phyloP scores from a whole-genome alignment of 2,113 vertebrate species.

The Spheniscus mendiculus region DNA sequence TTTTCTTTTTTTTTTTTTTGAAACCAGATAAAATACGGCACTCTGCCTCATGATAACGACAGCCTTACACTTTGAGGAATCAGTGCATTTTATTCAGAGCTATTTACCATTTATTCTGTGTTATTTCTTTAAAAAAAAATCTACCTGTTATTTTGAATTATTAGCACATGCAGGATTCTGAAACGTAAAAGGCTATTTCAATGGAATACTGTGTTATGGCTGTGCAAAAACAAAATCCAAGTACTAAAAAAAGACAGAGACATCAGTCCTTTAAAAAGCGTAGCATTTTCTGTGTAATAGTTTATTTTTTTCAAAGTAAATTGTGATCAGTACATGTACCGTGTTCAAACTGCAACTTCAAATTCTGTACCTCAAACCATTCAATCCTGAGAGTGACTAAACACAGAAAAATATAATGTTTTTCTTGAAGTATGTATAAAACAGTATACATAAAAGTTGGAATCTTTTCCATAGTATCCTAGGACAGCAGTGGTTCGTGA shows the following conservation, averaged over 20 bases:
- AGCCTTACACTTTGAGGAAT: not conserved
- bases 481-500: constrained; percentile 42
- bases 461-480: not conserved
- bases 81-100: not conserved
- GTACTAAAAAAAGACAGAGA: not conserved
- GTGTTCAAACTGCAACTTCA: not conserved
- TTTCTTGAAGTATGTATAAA: not conserved
- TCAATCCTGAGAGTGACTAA: not conserved
- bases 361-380: not conserved
- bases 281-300: not conserved
- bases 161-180: not conserved
- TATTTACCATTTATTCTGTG: not conserved
- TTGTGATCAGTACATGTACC: not conserved
- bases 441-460: not conserved
- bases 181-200: not conserved
- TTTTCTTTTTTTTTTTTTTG: not conserved
- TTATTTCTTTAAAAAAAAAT: not conserved
- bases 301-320: not conserved
- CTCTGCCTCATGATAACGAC: not conserved
- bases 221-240: not conserved
- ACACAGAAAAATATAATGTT: not conserved
- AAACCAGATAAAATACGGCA: not conserved
- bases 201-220: not conserved
- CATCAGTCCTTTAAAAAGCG: not conserved
- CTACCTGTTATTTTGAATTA: not conserved